These are phyloP conservation scores for Leucoraja ocellata DNA, from an alignment of 2,797 vertebrate genomes.

Conservation along the genomic window DNA sequence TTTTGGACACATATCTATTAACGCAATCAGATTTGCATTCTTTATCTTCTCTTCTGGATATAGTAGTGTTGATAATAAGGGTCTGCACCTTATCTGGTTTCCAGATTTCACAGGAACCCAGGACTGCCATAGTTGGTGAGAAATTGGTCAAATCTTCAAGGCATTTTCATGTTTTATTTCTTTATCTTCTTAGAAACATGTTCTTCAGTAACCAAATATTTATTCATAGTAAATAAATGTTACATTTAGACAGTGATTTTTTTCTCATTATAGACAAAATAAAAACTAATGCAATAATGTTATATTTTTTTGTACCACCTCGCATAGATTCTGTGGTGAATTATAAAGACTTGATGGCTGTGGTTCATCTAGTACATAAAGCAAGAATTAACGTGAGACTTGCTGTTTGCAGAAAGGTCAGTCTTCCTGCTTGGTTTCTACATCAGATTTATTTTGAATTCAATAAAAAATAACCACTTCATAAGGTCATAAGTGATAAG, in stretches of 20 bases:
- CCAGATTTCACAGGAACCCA: not conserved
- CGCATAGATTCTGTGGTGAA: conserved; percentile 75
- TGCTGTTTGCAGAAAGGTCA: conserved; percentile 84
- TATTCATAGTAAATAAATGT: too few relatives aligned
- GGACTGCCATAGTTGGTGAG: not conserved
- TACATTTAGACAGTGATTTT: not conserved
- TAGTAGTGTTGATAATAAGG: not conserved
- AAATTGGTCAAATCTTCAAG: not conserved
- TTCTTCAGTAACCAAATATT: not conserved
- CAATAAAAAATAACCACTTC: not conserved
- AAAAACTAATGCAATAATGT: not conserved
- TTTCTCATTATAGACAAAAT: not conserved
- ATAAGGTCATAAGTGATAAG: too few relatives aligned
- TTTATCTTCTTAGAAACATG: not conserved
- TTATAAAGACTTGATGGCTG: conserved; percentile 86
- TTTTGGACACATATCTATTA: not conserved
- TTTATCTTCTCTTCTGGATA: not conserved
- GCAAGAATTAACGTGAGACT: conserved; percentile 73
- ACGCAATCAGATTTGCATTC: not conserved
- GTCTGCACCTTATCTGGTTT: not conserved
- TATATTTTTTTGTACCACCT: conserved; percentile 37
- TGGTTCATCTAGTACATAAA: conserved; percentile 80
- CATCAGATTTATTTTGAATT: not conserved
- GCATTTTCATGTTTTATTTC: not conserved
- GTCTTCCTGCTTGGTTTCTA: conserved; percentile 41